Evolutionary conservation across 2,797 vertebrate species (phyloP), one percentile per base, ranked within the genome.

Genomic region (Protosalanx chinensis): DNA sequence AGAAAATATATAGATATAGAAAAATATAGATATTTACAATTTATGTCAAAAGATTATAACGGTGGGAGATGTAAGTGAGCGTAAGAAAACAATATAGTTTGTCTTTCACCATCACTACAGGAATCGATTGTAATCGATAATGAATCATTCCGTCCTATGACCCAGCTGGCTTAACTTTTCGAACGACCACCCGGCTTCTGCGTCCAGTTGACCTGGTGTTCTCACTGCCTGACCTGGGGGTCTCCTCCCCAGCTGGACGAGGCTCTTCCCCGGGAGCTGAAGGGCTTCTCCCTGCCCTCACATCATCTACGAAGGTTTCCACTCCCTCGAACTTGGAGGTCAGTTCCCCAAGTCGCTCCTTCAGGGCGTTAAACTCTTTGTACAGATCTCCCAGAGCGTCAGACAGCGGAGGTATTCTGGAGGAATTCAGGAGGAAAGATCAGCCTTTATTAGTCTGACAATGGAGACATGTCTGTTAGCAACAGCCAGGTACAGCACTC

Each of bases 391-490:
- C 78, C 32, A 96, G 82, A 0, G 94, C 94, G 6, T 91, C 91
- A 0, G 94, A 96, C 61, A 96, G 91, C 0, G 91, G 84, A 53
- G 89, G 92, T 76, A 96, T 95, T 84, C 95, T 96, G 75, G 62
- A 68, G 8, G 6, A 41, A 1, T 46, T 35, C 63, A 32, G 32
- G 8, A 15, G 16, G 29, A 35, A 59, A 60, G 60, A 37, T 32
- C 12, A 1, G 6, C n/a, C 23, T 27, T 27, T 27, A 27, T 27
- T 27, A 27, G 23, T 27, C 23, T 27, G 23, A 27, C 23, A 27
- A 27, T 27, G 23, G 23, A 27, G 23, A 27, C 23, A 27, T 27
- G 23, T 27, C 23, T 27, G 23, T 27, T 27, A 27, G 23, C 23
- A 27, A 27, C 23, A 27, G 23, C 23, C 23, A 27, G 23, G 23